These are phyloP conservation scores for Dioctria linearis DNA, from an alignment of 2,888 invertebrate species.

Conservation along the genomic window DNA sequence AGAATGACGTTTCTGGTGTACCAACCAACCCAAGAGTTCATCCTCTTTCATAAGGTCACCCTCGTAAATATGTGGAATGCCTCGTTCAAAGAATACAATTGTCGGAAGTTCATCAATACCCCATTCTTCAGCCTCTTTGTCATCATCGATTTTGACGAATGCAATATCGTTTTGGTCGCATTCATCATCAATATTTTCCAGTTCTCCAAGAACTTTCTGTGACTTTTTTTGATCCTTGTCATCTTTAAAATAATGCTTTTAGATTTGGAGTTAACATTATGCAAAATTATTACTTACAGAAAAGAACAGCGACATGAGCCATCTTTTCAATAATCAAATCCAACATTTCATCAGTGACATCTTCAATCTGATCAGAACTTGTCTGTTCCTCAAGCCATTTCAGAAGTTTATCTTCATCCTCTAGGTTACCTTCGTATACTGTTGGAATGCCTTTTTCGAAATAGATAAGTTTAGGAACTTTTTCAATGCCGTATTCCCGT, in stretches of 20 bases:
- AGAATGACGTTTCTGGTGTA: constrained; percentile 91
- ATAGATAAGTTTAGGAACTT: constrained; percentile 88
- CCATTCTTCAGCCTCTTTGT: constrained; percentile 90
- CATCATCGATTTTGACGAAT: constrained; percentile 92
- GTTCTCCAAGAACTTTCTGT: constrained; percentile 84
- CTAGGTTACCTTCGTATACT: constrained; percentile 86
- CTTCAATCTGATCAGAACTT: constrained; percentile 92
- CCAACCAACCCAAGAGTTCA: constrained; percentile 88
- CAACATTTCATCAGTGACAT: constrained; percentile 94
- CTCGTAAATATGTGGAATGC: constrained; percentile 82
- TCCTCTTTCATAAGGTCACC: constrained; percentile 94
- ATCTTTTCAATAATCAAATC: constrained; percentile 90
- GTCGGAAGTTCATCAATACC: constrained; percentile 88
- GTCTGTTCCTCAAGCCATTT: constrained; percentile 89
- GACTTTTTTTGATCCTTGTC: constrained; percentile 93
- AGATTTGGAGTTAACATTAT: constrained; percentile 39
- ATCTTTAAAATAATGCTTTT: constrained; percentile 74
- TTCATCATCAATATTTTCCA: constrained; percentile 95
- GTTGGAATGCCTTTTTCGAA: constrained; percentile 84
- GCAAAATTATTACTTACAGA: constrained; percentile 78
- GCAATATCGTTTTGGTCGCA: constrained; percentile 93
- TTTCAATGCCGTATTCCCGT: constrained; percentile 91
- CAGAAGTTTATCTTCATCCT: constrained; percentile 90
- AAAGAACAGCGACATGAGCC: constrained; percentile 90
- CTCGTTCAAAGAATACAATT: constrained; percentile 83